These are phyloP conservation scores for Kradibia gibbosae DNA, from an alignment of 1,140 invertebrate genomes.

Conservation along the genomic window DNA sequence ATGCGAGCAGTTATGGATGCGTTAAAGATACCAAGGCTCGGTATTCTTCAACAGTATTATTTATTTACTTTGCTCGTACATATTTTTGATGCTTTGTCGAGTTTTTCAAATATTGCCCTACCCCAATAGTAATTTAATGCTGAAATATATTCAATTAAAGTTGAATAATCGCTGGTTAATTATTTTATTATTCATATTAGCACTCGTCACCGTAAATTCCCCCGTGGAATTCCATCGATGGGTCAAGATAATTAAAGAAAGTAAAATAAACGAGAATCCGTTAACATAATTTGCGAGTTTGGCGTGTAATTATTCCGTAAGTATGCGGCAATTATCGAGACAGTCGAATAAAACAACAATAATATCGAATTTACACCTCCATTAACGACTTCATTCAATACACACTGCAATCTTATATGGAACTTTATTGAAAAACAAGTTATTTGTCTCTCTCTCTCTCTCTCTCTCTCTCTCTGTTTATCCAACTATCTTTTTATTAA, in stretches of 20 bases:
- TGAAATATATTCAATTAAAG: neutral
- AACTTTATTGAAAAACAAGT: neutral
- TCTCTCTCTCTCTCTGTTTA: too few relatives aligned
- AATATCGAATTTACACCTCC: neutral
- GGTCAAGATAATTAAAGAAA: neutral
- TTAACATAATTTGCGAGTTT: neutral
- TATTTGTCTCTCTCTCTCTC: neutral
- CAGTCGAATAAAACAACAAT: neutral
- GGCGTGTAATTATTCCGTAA: neutral
- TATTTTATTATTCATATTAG: neutral
- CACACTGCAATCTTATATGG: neutral
- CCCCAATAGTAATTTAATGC: neutral
- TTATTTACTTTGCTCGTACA: neutral
- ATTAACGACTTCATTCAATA: slow-evolving; percentile 1
- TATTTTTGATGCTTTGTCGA: neutral
- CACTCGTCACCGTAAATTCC: neutral
- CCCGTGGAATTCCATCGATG: neutral
- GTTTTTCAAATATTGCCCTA: neutral
- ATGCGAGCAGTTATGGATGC: neutral
- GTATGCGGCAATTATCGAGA: neutral
- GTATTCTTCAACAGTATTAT: neutral
- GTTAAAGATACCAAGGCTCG: neutral
- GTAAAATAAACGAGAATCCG: neutral
- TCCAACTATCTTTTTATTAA: too few relatives aligned
- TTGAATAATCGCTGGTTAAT: neutral